A percentile compares a stretch with the other conserved stretches of the same genome.
phyloP scores from a whole-genome alignment of 2,888 invertebrate genomes.

The Acleris holmiana region DNA sequence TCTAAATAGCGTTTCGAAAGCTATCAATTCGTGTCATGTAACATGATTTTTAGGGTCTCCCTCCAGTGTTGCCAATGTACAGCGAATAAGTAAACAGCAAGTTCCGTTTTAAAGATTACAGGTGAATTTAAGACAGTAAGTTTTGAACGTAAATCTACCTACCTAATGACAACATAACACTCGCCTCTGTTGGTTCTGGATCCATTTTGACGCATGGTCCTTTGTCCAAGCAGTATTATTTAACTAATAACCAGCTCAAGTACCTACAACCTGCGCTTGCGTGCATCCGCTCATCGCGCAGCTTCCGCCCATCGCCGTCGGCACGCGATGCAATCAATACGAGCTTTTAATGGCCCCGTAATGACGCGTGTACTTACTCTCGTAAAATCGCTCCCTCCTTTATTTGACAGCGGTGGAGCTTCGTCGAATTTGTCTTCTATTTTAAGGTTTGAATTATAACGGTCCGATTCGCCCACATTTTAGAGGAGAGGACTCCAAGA shows the following conservation, averaged over 20 bases:
- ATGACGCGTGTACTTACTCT: constrained; percentile 43
- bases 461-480: no score
- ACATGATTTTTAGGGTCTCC: constrained; percentile 20
- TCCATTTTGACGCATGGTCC: no score
- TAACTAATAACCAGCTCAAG: not conserved
- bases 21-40: constrained; percentile 31
- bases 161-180: not conserved
- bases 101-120: no score
- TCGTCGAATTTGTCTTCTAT: not conserved
- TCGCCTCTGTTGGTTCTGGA: no score
- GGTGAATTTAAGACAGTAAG: not conserved
- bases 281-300: not conserved
- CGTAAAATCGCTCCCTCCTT: constrained; percentile 12
- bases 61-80: not conserved
- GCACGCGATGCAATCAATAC: constrained; percentile 62
- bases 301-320: constrained; percentile 50
- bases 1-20: constrained; percentile 5
- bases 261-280: constrained; percentile 1
- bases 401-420: not conserved
- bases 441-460: no score
- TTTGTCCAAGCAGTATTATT: not conserved
- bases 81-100: not conserved
- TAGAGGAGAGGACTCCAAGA: no score
- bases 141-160: not conserved
- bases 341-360: constrained; percentile 61